phyloP scores from a whole-genome alignment of 2,888 invertebrate species.

The Perdita meconis region DNA sequence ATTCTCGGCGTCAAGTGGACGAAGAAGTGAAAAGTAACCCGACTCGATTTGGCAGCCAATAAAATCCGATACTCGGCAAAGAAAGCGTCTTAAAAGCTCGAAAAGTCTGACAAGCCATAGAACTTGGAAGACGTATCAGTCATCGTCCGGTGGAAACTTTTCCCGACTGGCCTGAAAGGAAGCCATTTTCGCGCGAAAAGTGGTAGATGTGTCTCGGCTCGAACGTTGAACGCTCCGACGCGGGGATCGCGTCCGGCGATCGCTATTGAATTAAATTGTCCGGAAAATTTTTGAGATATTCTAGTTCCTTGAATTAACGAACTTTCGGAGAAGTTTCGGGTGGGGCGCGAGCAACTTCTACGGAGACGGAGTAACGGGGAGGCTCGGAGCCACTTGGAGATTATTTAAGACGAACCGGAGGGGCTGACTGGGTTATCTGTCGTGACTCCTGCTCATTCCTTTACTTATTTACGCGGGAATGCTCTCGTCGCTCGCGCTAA shows the following conservation, averaged over 20 bases:
- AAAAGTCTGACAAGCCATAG: not conserved
- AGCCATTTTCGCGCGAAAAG: not conserved
- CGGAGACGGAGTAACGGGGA: not conserved
- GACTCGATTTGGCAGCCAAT: not conserved
- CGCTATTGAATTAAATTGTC: slow-evolving; percentile 46
- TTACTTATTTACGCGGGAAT: slow-evolving; percentile 50
- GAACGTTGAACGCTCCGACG: too few species aligned
- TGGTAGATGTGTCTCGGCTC: not conserved
- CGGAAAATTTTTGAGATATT: slow-evolving; percentile 55
- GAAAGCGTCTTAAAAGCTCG: not conserved
- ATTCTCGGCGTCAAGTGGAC: not conserved
- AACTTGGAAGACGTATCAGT: slow-evolving; percentile 4
- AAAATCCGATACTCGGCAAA: not conserved
- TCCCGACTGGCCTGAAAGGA: not conserved
- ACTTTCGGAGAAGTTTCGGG: slow-evolving; percentile 38
- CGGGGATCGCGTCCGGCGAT: slow-evolving; percentile 3
- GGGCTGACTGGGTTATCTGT: slow-evolving; percentile 41
- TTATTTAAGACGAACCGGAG: slow-evolving; percentile 45
- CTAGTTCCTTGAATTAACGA: slow-evolving; percentile 38
- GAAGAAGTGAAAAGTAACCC: not conserved
- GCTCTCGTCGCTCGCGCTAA: not conserved
- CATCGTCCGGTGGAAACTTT: slow-evolving; percentile 1
- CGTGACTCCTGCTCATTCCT: slow-evolving; percentile 40
- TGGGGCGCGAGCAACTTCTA: not conserved
- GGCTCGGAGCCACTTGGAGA: slow-evolving; percentile 15